Base-by-base conservation (phyloP, 2,888 invertebrate species). In the Chydorus sphaericus region DNA sequence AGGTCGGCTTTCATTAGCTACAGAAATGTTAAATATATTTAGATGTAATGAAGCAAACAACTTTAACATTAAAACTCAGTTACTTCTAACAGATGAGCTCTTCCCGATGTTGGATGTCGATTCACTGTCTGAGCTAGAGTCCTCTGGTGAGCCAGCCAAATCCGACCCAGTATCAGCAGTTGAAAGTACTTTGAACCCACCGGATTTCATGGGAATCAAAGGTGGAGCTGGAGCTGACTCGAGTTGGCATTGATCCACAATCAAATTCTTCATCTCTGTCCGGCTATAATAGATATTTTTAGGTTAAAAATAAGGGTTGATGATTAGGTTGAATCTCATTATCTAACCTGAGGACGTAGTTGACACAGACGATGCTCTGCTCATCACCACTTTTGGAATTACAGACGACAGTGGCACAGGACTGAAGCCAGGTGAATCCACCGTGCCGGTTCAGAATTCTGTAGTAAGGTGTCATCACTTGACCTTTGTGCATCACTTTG, bases 371-470 rank as follows among this genome's bases (percentile, higher is more conserved):
- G 64, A 96, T 91, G 68, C 91, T 94, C 72, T 94, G 93, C 69
- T 96, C 94, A 61, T 96, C 94, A 6, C 89, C 87, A 67, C 92
- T 93, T 73, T 94, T 96, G 54, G 88, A 84, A 67, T 85, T 92
- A 73, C 91, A 93, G 57, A 96, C 88, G 44, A 94, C 90, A 0
- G 94, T 96, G 58, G 94, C 94, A 70, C 94, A 96, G 1, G 91
- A 92, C 72, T 94, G 94, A 66, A 96, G 73, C 94, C 94, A 96
- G 55, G 92, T 90, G 73, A 85, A 96, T 33, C 96, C 96, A 6
- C 94, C 94, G 63, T 81, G 84, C 70, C 93, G 93, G 74, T 93
- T 94, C 85, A 96, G 90, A 67, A 96, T 73, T 65, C 94, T 82
- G 73, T 90, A 93, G 75, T 94, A 96, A 71, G 91, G 90, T 16